Evolutionary conservation across 2,888 invertebrate species (phyloP), one percentile per base, ranked within the genome.

Genomic region (Tetragnatha montana): DNA sequence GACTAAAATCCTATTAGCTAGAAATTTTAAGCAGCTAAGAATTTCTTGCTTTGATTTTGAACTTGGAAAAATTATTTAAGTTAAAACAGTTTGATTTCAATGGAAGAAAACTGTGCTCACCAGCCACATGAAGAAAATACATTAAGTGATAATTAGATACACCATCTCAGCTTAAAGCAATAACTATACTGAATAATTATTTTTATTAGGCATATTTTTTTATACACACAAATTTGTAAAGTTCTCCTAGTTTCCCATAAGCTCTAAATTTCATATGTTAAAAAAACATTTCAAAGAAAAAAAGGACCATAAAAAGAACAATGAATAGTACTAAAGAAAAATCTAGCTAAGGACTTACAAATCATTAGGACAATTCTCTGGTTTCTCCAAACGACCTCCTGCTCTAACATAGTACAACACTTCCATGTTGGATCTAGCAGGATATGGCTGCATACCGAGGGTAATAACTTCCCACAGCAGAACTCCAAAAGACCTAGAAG

Each of bases 401-500:
- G 96, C 95, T 91, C 97, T 95, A 10, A 99, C 98, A 93, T 97
- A 97, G 92, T 97, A 96, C 88, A 98, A 94, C 49, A 99, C 99
- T 93, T 99, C 98, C 17, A 97, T 95, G 94, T 99, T 99, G 89
- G 96, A 97, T 91, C 97, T 95, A 12, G 98, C 98, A 8, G 97
- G 98, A 94, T 99, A 99, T 0, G 99, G 99, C 93, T 98, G 98
- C 93, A 98, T 97, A 0, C 99, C 99, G 81, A 99, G 94, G 0
- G 99, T 98, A 93, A 99, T 95, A 79, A 99, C 97, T 95, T 99
- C 99, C 98, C 99, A 99, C 93, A 98, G 95, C 4, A 99, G 94
- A 0, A 99, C 94, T 73, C 94, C 94, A 93, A 94, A 95, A 6
- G 94, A 93, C 94, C 94, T 94, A 90, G 21, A 60, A 35, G 82